Base-by-base conservation (phyloP, 1,140 invertebrate species). In the Laupala kohalensis region DNA sequence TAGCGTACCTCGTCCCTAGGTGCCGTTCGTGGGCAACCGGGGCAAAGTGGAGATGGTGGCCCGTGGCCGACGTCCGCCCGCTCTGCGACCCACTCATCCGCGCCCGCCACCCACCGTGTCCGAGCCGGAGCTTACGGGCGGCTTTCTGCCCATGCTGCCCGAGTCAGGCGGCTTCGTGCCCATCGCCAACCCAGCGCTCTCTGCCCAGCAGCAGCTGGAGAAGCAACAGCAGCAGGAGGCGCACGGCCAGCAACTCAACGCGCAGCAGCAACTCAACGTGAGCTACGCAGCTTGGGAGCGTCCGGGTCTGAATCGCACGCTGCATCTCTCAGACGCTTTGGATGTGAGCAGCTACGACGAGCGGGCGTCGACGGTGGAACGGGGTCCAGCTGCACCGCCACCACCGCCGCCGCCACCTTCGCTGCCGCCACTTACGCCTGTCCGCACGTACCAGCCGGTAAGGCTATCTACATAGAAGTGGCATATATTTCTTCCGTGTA, bases 81-180 rank as follows among this genome's bases (percentile, higher is more conserved):
- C 37, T 4, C 37, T 53, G 9, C 9, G 9, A 2, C 37, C 37
- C 37, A 4, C 37, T 9, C 9, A 19, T 9, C 37, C 9, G 1
- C 37, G 37, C 4, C 37, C 37, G 37, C n/a, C n/a, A n/a, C 37
- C 37, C 9, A 6, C 30, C 6, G 9, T 70, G 84, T 82, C 67
- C 6, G 19, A 89, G 0, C 83, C 87, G 75, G 86, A 90, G 70
- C 87, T 90, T 79, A 85, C 85, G 19, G 88, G 87, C 70, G 90
- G 90, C 19, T 92, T 92, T 76, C 80, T 87, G 12, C 91, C 91
- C 23, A 82, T 92, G 70, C 78, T 88, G 28, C 89, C 90, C 9
- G 85, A 85, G 28, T 84, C 84, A 72, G 86, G 88, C 15, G 90
- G 90, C 19, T 92, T 92, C 74, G 83, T 82, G 70, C 90, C 90